Evolutionary conservation across 1,140 invertebrate species (phyloP).

Genomic region (Penaeus indicus): DNA sequence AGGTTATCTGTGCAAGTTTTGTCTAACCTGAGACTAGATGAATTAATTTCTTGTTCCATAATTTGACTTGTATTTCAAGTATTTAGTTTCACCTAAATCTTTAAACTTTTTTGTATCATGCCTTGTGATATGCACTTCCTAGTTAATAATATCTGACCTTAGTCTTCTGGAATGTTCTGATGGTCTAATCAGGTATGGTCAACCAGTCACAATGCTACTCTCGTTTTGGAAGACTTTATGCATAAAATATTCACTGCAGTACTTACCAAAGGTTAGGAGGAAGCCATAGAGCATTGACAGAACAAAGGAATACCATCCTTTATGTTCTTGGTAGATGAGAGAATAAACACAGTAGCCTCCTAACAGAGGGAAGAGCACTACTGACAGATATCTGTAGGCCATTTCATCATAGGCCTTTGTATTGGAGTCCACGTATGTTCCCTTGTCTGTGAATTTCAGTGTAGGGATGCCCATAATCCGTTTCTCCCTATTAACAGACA

Average conservation of each 20-base stretch:
- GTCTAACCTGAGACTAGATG: too few species aligned
- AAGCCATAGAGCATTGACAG: conserved; percentile 98
- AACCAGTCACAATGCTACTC: too few species aligned
- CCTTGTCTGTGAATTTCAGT: conserved; percentile 90
- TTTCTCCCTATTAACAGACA: conserved; percentile 83
- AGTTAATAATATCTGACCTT: too few species aligned
- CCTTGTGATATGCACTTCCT: too few species aligned
- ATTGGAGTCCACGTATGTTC: conserved; percentile 95
- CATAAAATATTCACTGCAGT: conserved; percentile 44
- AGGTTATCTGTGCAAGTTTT: too few species aligned
- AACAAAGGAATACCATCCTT: conserved; percentile 94
- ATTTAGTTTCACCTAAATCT: too few species aligned
- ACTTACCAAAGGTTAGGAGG: conserved; percentile 91
- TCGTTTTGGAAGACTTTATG: too few species aligned
- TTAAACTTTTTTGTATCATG: too few species aligned
- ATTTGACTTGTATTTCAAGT: too few species aligned
- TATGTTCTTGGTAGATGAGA: conserved; percentile 96
- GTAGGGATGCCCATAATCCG: conserved; percentile 84
- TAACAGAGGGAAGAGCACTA: conserved; percentile 94
- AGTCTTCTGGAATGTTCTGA: too few species aligned
- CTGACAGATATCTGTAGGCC: conserved; percentile 97
- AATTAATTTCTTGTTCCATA: too few species aligned
- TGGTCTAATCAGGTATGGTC: too few species aligned
- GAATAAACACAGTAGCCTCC: conserved; percentile 95
- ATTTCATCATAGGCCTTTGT: conserved; percentile 95